Percentiles rank a stretch among this genome's conserved stretches.
phyloP scores from a whole-genome alignment of 1,140 invertebrate genomes.

The Pseudomyrmex concolor region DNA sequence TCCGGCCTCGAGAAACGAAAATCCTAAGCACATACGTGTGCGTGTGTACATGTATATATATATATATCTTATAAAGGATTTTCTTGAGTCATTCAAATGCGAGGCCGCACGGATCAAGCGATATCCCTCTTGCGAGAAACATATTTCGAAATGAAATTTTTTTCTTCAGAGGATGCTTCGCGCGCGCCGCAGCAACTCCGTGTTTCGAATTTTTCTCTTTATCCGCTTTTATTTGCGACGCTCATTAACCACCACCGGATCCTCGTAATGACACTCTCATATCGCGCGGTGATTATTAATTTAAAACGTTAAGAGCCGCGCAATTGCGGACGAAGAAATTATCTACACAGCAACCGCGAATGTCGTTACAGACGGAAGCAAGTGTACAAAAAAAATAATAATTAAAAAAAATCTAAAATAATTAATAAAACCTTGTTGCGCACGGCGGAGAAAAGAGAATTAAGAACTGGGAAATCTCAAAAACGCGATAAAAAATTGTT shows the following conservation, averaged over 20 bases:
- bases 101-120: slow-evolving; percentile 16
- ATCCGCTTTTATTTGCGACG: too few relatives aligned
- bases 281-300: not conserved
- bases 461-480: too few relatives aligned
- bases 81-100: slow-evolving; percentile 47
- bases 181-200: not conserved
- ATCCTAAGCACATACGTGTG: slow-evolving; percentile 6
- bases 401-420: too few relatives aligned
- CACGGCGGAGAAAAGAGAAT: too few relatives aligned
- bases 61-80: slow-evolving; percentile 12
- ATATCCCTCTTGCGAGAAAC: not conserved
- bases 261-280: not conserved
- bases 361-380: not conserved
- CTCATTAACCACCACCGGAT: too few relatives aligned
- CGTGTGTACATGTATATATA: not conserved
- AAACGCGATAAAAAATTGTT: too few relatives aligned
- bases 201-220: too few relatives aligned
- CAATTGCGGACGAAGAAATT: not conserved
- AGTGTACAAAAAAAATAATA: not conserved
- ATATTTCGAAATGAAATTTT: slow-evolving; percentile 31
- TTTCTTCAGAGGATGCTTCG: not conserved
- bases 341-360: not conserved
- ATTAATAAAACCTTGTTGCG: too few relatives aligned
- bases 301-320: not conserved
- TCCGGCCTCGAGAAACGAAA: slow-evolving; percentile 8